These are phyloP conservation scores for Lepeophtheirus nordmannii DNA, from an alignment of 2,888 invertebrate species.

Conservation along the genomic window DNA sequence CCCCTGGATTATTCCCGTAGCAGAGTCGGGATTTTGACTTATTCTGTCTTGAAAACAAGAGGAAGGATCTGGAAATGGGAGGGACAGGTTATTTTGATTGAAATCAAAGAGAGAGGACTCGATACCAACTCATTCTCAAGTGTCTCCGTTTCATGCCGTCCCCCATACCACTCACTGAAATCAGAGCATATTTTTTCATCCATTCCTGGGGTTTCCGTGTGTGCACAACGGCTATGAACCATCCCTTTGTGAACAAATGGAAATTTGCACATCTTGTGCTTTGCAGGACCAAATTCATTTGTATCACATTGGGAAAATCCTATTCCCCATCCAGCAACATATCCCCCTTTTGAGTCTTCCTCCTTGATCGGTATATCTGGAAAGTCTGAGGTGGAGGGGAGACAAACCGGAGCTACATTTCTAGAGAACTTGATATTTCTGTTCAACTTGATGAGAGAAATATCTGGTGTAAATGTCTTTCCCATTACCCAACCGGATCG, in stretches of 20 bases:
- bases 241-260: conserved; percentile 3
- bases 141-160: neutral
- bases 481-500: conserved; percentile 10
- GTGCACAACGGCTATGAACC: conserved; percentile 2
- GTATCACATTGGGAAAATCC: conserved; percentile 9
- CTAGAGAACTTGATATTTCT: neutral
- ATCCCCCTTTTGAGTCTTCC: neutral
- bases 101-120: too few species aligned
- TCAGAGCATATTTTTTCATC: conserved; percentile 1
- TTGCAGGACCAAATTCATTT: conserved; percentile 6
- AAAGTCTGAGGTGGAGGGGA: conserved; percentile 1
- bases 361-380: neutral
- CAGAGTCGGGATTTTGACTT: neutral
- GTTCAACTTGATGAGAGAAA: conserved; percentile 10
- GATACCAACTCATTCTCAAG: too few species aligned
- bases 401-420: conserved; percentile 8
- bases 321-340: conserved; percentile 12
- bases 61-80: neutral
- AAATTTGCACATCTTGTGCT: conserved; percentile 19
- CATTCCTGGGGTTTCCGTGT: neutral
- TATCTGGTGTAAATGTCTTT: conserved; percentile 13
- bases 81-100: neutral
- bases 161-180: neutral
- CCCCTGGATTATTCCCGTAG: neutral
- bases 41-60: neutral